Evolutionary conservation across 2,797 vertebrate species (phyloP).

Genomic region (Capromys pilorides): DNA sequence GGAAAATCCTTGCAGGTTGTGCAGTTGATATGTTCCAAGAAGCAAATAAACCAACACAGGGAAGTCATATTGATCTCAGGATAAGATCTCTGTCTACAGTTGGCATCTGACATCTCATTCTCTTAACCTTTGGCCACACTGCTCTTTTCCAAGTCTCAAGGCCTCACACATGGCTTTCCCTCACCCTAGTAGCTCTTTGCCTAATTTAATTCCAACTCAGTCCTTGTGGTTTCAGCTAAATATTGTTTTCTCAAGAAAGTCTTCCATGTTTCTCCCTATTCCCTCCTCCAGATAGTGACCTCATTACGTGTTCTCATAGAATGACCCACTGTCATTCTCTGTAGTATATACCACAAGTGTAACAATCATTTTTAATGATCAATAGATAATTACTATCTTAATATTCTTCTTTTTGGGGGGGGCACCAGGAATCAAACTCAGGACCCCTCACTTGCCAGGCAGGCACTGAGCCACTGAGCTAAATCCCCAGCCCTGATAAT

Average conservation of each 20-base stretch:
- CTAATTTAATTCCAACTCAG: not conserved
- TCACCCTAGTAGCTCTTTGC: not conserved
- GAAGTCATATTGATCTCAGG: not conserved
- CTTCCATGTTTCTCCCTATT: not conserved
- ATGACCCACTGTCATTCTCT: constrained; percentile 22
- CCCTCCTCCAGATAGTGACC: not conserved
- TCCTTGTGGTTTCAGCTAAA: constrained; percentile 25
- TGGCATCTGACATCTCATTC: not conserved
- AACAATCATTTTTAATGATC: not conserved
- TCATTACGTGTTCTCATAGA: not conserved
- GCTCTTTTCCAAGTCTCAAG: not conserved
- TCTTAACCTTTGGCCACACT: not conserved
- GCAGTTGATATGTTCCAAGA: not conserved
- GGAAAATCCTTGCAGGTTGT: not conserved
- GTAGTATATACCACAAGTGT: not conserved
- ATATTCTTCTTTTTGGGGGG: too few species aligned
- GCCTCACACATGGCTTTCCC: not conserved
- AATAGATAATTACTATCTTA: not conserved
- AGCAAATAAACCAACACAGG: not conserved
- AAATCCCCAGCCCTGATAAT: not conserved
- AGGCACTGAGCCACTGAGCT: too few species aligned
- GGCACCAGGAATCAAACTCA: too few species aligned
- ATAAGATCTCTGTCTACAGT: not conserved
- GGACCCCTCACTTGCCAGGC: too few species aligned
- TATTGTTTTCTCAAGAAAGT: not conserved